These are phyloP conservation scores for Lingula anatina DNA, from an alignment of 2,888 invertebrate genomes.

Conservation along the genomic window DNA sequence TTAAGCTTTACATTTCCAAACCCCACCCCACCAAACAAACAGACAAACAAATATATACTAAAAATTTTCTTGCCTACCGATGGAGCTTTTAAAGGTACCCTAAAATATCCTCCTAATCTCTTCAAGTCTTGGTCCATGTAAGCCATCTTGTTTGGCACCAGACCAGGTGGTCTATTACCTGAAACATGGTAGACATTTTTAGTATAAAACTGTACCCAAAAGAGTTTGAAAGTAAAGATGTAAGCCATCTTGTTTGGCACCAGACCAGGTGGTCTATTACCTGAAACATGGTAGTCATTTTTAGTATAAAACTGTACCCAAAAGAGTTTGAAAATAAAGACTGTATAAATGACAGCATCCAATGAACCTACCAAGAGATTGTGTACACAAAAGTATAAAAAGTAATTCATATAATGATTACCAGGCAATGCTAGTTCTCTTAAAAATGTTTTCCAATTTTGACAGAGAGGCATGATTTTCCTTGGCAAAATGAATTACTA, in stretches of 20 bases:
- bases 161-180: conserved; percentile 51
- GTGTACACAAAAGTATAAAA: too few species aligned
- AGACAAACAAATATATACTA: too few species aligned
- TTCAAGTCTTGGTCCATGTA: conserved; percentile 49
- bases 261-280: conserved; percentile 50
- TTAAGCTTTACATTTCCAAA: too few species aligned
- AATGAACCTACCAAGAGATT: too few species aligned
- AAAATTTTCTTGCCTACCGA: too few species aligned
- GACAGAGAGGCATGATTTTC: too few species aligned
- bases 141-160: conserved; percentile 44
- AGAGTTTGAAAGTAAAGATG: conserved; percentile 15
- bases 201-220: neutral
- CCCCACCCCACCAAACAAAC: too few species aligned
- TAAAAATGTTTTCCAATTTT: too few species aligned
- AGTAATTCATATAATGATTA: too few species aligned
- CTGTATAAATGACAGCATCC: too few species aligned
- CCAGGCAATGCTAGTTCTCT: too few species aligned
- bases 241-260: conserved; percentile 48
- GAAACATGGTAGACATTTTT: conserved; percentile 8
- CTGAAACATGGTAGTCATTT: conserved; percentile 17
- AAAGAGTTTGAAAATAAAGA: neutral
- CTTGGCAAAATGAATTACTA: too few species aligned
- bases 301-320: neutral
- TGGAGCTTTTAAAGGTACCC: conserved; percentile 46
- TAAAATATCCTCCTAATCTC: conserved; percentile 41